Base-by-base conservation (phyloP, 2,797 vertebrate genomes). In the Myoxocephalus aenaeus region DNA sequence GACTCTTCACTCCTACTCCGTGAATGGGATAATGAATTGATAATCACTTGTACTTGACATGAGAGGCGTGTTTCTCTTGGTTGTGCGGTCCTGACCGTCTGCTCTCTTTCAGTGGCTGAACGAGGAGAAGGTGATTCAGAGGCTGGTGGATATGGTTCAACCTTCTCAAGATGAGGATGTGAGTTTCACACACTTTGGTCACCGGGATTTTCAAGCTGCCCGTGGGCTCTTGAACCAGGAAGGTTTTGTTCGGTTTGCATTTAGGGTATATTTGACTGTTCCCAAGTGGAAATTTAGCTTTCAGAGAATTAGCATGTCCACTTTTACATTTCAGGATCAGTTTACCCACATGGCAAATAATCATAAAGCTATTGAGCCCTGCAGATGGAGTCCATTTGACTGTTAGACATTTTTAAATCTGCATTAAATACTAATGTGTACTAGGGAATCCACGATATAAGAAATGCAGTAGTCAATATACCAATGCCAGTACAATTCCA, bases 131-230 rank as follows among this genome's bases (percentile, higher is more conserved):
- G 96, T 99, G 85, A 99, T 99, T 89, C 97, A 99, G 93, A 95
- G 97, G 75, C 96, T 99, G 76, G 97, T 99, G 88, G 98, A 99
- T 89, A 97, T 99, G 81, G 96, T 99, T 57, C 98, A 99, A 78
- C 96, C 98, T 0, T 97, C 95, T 93, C 97, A 99, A 93, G 97
- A 99, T 91, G 98, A 99, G 92, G 98, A 99, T 90, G 98, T 99
- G 93, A 97, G 98, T 96, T n/a, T 32, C 12, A 51, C 17, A 64
- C 9, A 67, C n/a, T 51, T 29, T 58, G 14, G 8, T 15, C 7
- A 46, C 1, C 4, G 13, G 11, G 4, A 50, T 66, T 63, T 65
- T 32, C 2, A 36, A 48, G 27, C 53, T 14, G 13, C 20, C 38
- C 42, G 22, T 29, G 3, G 7, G 27, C 7, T 64, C 7, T 57